Evolutionary conservation across 53 echinoderm and acorn worm species (phyloP), one percentile per base, ranked within the genome.

Genomic region (Stichopus horrens): DNA sequence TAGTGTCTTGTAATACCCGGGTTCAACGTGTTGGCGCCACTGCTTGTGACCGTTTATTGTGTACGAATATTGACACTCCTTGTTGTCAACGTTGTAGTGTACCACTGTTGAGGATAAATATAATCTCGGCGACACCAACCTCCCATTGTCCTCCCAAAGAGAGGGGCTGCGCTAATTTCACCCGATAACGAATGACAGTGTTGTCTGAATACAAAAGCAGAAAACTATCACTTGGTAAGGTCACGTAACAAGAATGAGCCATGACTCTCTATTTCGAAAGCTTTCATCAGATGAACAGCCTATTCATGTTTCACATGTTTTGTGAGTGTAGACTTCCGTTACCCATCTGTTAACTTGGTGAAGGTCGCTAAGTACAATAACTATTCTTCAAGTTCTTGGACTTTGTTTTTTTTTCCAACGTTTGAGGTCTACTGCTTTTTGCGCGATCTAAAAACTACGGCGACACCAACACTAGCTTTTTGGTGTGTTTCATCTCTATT

Each of bases 381-480:
- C 5, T 73, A 4, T 52, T 74, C 86, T 53, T 86, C 86, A 16
- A 74, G 75, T 14, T 11, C 55, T 74, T 71, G 74, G 18, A 54
- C 54, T 86, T 86, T 86, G 8, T n/a, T n/a, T 73, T 53, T 71
- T 8, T 14, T 71, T 86, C 86, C 10, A 74, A 74, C 7, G 55
- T 4, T 55, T 54, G 86, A 5, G 86, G 6, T 7, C 23, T 54
- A 18, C 0, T 74, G 4, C 10, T 5, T 19, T 71, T 54, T 23
- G 55, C 13, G 16, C 86, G 86, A 7, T 86, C 74, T 20, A 86
- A 23, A 86, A 54, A 86, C 8, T 86, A 74, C 5, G 86, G 86
- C 8, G 86, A 74, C 18, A 86, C 86, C 11, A 86, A 37, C 6
- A 86, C 86, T 18, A 86, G 20, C 22, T 84, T 84, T 52, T 84